phyloP scores from a whole-genome alignment of 2,797 vertebrate species.

The Steatocranus sp. region DNA sequence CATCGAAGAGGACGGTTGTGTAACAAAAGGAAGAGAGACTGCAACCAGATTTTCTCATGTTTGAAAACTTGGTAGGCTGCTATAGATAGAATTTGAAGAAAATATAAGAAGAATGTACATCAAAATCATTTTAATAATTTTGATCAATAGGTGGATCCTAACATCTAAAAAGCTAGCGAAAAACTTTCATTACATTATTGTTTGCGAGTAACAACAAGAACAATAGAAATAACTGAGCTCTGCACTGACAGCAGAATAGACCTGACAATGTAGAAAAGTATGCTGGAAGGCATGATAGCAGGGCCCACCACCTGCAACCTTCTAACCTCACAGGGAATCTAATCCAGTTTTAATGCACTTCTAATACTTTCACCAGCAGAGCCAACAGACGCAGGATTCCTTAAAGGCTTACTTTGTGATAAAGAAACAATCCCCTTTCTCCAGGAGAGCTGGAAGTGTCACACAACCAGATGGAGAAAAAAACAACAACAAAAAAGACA shows the following conservation, averaged over 20 bases:
- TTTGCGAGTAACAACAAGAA: not conserved
- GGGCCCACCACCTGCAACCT: not conserved
- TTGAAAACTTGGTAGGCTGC: not conserved
- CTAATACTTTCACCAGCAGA: not conserved
- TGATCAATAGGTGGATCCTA: not conserved
- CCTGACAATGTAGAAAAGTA: not conserved
- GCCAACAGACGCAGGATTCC: not conserved
- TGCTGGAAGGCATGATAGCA: not conserved
- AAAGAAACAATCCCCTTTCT: not conserved
- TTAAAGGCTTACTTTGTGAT: not conserved
- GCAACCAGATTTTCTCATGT: not conserved
- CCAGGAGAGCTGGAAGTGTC: not conserved
- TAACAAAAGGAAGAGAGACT: not conserved
- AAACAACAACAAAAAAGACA: not conserved
- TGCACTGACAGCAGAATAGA: not conserved
- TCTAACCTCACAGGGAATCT: not conserved
- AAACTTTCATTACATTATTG: not conserved
- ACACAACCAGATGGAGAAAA: not conserved
- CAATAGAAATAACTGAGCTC: not conserved
- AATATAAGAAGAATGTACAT: not conserved
- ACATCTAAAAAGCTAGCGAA: not conserved
- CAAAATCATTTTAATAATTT: not conserved
- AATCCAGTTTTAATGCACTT: not conserved
- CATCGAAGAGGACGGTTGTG: not conserved
- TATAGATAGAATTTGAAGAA: rapidly evolving